Conservation (phyloP, 2,797 vertebrate genomes). For the Peromyscus melanophrys region DNA sequence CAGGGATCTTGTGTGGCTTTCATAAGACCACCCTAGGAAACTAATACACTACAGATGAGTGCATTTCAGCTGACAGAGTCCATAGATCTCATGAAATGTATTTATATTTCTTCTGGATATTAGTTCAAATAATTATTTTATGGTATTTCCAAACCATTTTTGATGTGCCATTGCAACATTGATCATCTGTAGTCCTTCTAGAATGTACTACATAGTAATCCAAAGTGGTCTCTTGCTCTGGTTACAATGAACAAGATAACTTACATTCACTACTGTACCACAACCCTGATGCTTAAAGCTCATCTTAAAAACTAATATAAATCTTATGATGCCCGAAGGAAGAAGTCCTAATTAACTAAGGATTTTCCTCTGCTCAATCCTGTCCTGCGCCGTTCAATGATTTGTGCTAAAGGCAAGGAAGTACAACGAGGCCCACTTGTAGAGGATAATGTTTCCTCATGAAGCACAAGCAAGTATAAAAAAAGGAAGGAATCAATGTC, state of each 20-base stretch:
- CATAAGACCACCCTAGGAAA: background rate
- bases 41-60: background rate
- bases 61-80: background rate
- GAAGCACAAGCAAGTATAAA: slow-evolving; percentile 38
- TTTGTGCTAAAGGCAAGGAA: slow-evolving; percentile 66
- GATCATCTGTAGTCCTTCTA: background rate
- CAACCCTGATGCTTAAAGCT: background rate
- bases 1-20: background rate
- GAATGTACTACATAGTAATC: background rate
- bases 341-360: slow-evolving; percentile 63
- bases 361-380: slow-evolving; percentile 22
- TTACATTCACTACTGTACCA: background rate
- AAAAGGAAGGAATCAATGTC: slow-evolving; percentile 72
- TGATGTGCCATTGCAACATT: background rate
- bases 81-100: background rate
- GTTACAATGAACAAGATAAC: background rate
- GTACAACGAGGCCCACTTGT: slow-evolving; percentile 23
- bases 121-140: background rate
- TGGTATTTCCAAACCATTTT: background rate
- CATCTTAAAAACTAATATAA: background rate
- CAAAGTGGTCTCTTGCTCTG: background rate
- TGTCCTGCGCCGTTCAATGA: slow-evolving; percentile 44
- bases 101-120: background rate
- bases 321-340: slow-evolving; percentile 38
- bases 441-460: slow-evolving; percentile 30